Evolutionary conservation across 1,140 invertebrate species (phyloP).

Genomic region (Drosophila miranda): DNA sequence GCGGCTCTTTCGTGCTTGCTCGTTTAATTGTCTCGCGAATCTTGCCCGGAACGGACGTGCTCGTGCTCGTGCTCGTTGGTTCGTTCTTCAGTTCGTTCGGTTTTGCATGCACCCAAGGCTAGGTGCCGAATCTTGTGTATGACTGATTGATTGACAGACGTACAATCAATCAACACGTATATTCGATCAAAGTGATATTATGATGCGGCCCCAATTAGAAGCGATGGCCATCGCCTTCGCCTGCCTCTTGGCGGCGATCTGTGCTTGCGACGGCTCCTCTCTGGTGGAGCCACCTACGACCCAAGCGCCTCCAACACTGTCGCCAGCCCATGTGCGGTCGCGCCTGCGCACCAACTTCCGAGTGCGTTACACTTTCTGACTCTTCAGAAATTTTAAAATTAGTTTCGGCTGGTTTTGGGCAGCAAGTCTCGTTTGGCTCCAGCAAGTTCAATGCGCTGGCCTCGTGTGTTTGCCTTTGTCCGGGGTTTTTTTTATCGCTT

Average conservation of each 20-base stretch:
- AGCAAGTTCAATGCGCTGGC: conserved; percentile 49
- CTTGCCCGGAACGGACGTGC: conserved; percentile 34
- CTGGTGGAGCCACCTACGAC: conserved; percentile 16
- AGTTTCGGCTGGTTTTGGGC: conserved; percentile 12
- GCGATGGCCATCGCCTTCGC: not conserved
- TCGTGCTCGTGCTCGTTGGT: not conserved
- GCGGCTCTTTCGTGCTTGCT: not conserved
- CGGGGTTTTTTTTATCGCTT: not conserved
- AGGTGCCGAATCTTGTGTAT: conserved; percentile 2
- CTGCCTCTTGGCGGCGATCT: conserved; percentile 3
- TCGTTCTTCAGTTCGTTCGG: not conserved
- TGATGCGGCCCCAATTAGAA: conserved; percentile 26
- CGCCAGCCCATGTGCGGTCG: conserved; percentile 11
- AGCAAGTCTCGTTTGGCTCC: conserved; percentile 46
- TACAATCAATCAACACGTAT: conserved; percentile 10
- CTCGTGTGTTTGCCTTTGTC: conserved; percentile 25
- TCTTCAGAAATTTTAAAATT: not conserved
- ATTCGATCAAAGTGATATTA: conserved; percentile 21
- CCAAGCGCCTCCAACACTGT: conserved; percentile 1
- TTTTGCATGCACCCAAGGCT: conserved; percentile 9
- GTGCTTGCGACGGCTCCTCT: conserved; percentile 9
- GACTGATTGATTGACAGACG: conserved; percentile 7
- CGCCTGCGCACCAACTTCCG: conserved; percentile 39
- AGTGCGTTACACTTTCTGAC: conserved; percentile 48
- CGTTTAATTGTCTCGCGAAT: conserved; percentile 43